Evolutionary conservation across 1,140 invertebrate species (phyloP).

Genomic region (Leptinotarsa texana): DNA sequence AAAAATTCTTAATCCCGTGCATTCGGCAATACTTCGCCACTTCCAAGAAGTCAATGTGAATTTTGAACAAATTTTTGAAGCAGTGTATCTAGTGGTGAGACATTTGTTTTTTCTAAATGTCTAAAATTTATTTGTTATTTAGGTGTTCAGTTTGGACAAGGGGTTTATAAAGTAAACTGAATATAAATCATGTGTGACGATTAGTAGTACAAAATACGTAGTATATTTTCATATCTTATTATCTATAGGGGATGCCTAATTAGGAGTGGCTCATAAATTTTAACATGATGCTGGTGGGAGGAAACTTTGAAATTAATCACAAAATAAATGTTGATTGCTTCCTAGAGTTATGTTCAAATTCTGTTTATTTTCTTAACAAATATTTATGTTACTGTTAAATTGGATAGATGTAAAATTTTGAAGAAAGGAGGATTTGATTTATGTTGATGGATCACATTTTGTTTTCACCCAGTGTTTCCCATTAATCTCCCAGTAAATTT

Average conservation of each 20-base stretch:
- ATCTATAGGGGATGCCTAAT: not conserved
- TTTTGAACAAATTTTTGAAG: not conserved
- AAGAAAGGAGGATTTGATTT: too few relatives aligned
- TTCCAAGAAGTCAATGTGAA: not conserved
- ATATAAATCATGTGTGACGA: constrained; percentile 8
- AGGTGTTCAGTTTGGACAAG: too few relatives aligned
- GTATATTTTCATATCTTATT: not conserved
- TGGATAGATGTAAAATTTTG: too few relatives aligned
- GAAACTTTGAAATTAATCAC: not conserved
- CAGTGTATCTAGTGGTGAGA: not conserved
- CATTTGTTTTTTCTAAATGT: not conserved
- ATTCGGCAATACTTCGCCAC: not conserved
- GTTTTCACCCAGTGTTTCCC: too few relatives aligned
- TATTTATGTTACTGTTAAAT: not conserved
- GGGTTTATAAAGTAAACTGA: not conserved
- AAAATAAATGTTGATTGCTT: not conserved
- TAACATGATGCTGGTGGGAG: constrained; percentile 1
- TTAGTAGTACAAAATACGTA: not conserved
- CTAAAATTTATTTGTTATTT: too few relatives aligned
- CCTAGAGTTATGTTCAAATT: not conserved
- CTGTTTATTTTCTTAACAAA: not conserved
- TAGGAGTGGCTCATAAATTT: not conserved
- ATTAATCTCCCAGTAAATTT: too few relatives aligned
- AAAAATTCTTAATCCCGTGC: not conserved
- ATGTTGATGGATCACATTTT: too few relatives aligned